Evolutionary conservation across 2,113 vertebrate species (phyloP).

Genomic region (Ictidomys tridecemlineatus): DNA sequence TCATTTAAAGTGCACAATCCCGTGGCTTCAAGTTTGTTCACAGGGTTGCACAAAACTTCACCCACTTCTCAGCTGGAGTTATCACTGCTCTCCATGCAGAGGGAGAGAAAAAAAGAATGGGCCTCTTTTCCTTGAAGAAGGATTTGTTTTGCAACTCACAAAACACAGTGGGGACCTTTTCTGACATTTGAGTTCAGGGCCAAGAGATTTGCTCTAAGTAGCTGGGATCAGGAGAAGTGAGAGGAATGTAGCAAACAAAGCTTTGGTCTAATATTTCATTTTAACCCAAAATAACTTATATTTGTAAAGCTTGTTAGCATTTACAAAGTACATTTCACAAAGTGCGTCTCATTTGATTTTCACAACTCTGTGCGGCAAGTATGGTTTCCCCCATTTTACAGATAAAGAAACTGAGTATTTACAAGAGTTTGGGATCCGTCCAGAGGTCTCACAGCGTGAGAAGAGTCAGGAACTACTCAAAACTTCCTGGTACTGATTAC

Average conservation of each 20-base stretch:
- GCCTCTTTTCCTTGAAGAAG: constrained; percentile 51
- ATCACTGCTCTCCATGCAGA: neutral
- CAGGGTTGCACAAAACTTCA: neutral
- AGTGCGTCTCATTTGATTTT: constrained; percentile 54
- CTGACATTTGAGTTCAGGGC: constrained; percentile 79
- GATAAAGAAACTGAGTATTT: constrained; percentile 52
- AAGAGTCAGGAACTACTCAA: neutral
- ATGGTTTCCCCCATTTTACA: constrained; percentile 33
- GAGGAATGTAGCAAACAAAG: constrained; percentile 72
- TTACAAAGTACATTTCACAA: constrained; percentile 72
- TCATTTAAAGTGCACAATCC: neutral
- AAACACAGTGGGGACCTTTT: constrained; percentile 71
- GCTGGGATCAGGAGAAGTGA: constrained; percentile 71
- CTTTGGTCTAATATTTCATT: constrained; percentile 78
- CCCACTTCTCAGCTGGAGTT: neutral
- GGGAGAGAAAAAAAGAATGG: neutral
- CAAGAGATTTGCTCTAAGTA: constrained; percentile 75
- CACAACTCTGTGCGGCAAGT: neutral
- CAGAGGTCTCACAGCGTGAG: neutral
- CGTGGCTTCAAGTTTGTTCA: neutral
- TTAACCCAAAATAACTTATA: constrained; percentile 77
- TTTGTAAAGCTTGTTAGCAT: constrained; percentile 75
- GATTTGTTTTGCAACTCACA: constrained; percentile 77
- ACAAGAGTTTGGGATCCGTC: neutral
- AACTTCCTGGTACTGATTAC: neutral